Evolutionary conservation across 2,797 vertebrate species (phyloP).

Genomic region (Aphelocoma californica): DNA sequence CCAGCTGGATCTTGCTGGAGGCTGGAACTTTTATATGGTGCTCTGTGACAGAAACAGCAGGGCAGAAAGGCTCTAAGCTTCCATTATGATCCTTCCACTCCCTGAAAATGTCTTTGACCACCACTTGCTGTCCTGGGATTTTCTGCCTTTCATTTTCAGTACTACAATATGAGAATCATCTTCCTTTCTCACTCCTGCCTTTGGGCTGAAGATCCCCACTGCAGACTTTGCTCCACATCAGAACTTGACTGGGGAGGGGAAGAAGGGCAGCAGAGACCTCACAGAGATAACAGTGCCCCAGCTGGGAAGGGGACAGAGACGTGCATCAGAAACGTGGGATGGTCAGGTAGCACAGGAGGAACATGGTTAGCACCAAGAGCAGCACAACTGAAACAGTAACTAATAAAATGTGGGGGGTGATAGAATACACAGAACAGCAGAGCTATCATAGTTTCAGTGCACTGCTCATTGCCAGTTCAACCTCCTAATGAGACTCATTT

Average conservation of each 20-base stretch:
- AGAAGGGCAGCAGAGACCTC: neutral
- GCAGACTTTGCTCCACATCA: neutral
- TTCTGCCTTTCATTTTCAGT: neutral
- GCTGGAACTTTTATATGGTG: neutral
- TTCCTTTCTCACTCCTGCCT: neutral
- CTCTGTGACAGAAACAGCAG: neutral
- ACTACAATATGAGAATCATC: neutral
- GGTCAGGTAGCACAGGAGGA: neutral
- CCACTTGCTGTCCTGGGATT: neutral
- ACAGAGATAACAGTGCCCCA: neutral
- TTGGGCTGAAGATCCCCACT: neutral
- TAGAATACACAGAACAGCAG: neutral
- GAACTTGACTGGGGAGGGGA: neutral
- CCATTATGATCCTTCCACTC: neutral
- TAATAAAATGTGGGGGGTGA: neutral
- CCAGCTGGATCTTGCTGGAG: neutral
- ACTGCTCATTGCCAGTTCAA: neutral
- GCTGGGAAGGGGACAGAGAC: neutral
- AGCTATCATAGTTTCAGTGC: neutral
- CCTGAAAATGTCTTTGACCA: neutral
- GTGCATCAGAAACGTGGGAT: neutral
- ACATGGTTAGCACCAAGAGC: fast-evolving
- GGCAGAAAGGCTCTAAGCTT: neutral
- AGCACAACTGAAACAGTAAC: neutral
- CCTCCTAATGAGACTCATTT: neutral